Evolutionary conservation across 2,797 vertebrate genomes (phyloP), one percentile per base, ranked within the genome.

Genomic region (Salarias fasciatus): DNA sequence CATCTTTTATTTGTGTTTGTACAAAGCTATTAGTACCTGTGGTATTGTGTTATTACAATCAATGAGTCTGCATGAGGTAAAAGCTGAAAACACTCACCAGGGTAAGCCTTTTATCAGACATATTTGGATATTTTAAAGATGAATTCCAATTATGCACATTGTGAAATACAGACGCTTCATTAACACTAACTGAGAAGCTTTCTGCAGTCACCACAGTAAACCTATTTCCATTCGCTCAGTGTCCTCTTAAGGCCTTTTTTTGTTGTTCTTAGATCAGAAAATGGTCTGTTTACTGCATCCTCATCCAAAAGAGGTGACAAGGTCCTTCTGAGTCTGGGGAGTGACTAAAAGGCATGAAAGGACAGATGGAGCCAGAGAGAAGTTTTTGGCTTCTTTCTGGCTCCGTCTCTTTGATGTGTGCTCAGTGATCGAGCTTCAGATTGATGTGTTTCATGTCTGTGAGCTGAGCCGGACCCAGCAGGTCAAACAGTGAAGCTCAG

Each of bases 351-450:
- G 68, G 69, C 82, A 63, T 72, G 53, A 84, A 71, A 77, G 76
- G 71, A 75, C 69, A 69, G 73, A 79, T 72, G 75, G 68, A 63
- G 57, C 47, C 53, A 53, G 63, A 81, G 62, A 71, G 55, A 67
- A 55, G 46, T 10, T n/a, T n/a, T n/a, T n/a, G n/a, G n/a, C n/a
- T n/a, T n/a, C n/a, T n/a, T n/a, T n/a, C n/a, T n/a, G n/a, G n/a
- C n/a, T n/a, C n/a, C n/a, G n/a, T n/a, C n/a, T n/a, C n/a, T 83
- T 84, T 86, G 85, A 87, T 83, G 80, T 85, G 64, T 44, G 42
- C 61, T 70, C 74, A 59, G 44, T 42, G 48, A 73, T 55, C 48
- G 58, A 69, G 62, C 62, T 63, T 56, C 54, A 56, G 63, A 63
- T 63, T 77, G 63, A 72, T 49, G 40, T 53, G 72, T 84, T 80